Percentiles rank a stretch among this genome's conserved stretches.
phyloP scores from a whole-genome alignment of 2,888 invertebrate genomes.

The Nephrotoma flavescens region DNA sequence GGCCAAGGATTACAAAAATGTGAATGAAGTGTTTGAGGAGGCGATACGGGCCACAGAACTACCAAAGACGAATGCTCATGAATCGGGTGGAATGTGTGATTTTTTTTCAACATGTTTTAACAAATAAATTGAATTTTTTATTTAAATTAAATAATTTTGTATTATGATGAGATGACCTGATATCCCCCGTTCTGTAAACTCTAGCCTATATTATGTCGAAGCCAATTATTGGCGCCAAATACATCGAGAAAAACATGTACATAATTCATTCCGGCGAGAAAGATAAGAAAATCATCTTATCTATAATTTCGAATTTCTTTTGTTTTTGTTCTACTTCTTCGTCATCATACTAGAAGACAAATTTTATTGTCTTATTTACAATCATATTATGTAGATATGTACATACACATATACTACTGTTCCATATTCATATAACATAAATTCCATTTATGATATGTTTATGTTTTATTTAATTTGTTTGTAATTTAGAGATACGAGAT shows the following conservation, averaged over 20 bases:
- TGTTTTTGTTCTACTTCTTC: neutral
- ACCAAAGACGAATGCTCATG: neutral
- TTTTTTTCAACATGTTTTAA: neutral
- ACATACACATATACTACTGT: neutral
- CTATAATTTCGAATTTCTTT: neutral
- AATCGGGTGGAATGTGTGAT: neutral
- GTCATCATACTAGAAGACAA: neutral
- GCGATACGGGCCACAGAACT: slow-evolving; percentile 4
- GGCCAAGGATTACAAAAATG: slow-evolving; percentile 5
- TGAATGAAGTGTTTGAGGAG: slow-evolving; percentile 5
- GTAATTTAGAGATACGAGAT: neutral
- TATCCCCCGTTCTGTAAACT: neutral
- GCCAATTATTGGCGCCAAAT: neutral
- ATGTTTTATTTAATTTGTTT: neutral
- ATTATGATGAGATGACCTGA: neutral
- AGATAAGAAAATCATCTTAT: neutral
- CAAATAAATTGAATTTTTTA: neutral
- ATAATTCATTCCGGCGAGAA: neutral
- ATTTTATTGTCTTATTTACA: neutral
- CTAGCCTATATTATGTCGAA: neutral
- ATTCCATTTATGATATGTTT: neutral
- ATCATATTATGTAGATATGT: neutral
- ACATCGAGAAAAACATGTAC: neutral
- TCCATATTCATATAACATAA: neutral
- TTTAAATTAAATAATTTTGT: neutral